Conservation (phyloP, 2,888 invertebrate species). For the Cynaeus angustus region DNA sequence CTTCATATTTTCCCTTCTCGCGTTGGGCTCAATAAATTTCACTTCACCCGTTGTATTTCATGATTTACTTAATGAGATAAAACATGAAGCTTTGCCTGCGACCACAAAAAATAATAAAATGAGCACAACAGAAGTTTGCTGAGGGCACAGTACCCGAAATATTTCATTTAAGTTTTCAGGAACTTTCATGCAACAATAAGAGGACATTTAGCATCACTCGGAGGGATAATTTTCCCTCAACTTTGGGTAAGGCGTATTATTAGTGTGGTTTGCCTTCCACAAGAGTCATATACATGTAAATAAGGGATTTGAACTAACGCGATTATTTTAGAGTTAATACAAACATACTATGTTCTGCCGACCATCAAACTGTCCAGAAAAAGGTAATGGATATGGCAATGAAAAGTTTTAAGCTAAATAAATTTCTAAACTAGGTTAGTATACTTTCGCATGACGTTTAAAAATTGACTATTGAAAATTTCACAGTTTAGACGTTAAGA, state of each 20-base stretch:
- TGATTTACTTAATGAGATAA: slow-evolving; percentile 3
- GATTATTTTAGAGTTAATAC: slow-evolving; percentile 11
- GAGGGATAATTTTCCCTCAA: slow-evolving; percentile 24
- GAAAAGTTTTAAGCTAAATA: too few relatives aligned
- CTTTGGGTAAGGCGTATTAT: slow-evolving; percentile 5
- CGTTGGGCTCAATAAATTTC: too few relatives aligned
- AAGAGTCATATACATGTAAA: slow-evolving; percentile 27
- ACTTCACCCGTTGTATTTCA: too few relatives aligned
- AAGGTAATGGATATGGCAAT: too few relatives aligned
- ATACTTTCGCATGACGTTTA: too few relatives aligned
- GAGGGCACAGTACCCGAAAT: slow-evolving; percentile 1
- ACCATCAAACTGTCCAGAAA: too few relatives aligned
- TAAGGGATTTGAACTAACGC: slow-evolving; percentile 20
- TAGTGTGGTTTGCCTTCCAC: slow-evolving; percentile 1
- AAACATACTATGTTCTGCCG: too few relatives aligned
- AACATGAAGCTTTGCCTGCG: background rate
- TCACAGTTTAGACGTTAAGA: too few relatives aligned
- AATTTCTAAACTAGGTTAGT: too few relatives aligned
- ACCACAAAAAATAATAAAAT: slow-evolving; percentile 11
- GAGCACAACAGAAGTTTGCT: background rate
- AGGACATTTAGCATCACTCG: slow-evolving; percentile 27
- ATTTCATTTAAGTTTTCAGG: slow-evolving; percentile 29
- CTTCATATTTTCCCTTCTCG: too few relatives aligned
- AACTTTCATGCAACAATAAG: slow-evolving; percentile 25
- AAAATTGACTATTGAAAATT: too few relatives aligned